Evolutionary conservation across 2,797 vertebrate genomes (phyloP).

Genomic region (Myoxocephalus aenaeus): DNA sequence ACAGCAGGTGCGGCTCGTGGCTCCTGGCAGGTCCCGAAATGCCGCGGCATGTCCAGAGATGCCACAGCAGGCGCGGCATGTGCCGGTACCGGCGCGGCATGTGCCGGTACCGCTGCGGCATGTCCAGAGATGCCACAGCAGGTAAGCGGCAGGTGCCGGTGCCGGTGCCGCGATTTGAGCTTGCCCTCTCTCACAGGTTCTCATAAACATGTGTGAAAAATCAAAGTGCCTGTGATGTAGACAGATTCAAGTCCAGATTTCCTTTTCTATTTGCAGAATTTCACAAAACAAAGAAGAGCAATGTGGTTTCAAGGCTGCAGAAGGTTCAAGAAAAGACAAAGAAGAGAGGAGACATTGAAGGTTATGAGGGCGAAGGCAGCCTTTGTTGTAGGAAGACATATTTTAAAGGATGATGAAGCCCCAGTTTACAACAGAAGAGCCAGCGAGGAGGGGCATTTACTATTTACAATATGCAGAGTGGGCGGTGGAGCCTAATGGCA

Average conservation of each 20-base stretch:
- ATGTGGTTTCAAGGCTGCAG: constrained; percentile 1
- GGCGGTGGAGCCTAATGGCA: constrained; percentile 42
- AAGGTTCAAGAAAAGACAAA: constrained; percentile 15
- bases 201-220: constrained; percentile 5
- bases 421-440: constrained; percentile 14
- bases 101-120: too few relatives aligned
- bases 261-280: neutral
- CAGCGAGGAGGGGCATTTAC: constrained; percentile 32
- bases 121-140: too few relatives aligned
- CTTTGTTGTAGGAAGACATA: constrained; percentile 13
- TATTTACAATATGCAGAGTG: constrained; percentile 55
- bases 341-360: neutral
- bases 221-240: constrained; percentile 12
- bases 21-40: too few relatives aligned
- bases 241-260: neutral
- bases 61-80: too few relatives aligned
- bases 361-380: neutral
- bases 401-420: constrained; percentile 34
- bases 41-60: too few relatives aligned
- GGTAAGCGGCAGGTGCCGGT: too few relatives aligned
- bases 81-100: too few relatives aligned
- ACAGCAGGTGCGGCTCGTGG: too few relatives aligned
- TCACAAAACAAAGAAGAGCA: neutral
- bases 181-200: too few relatives aligned
- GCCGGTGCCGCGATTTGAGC: too few relatives aligned